phyloP scores from a whole-genome alignment of 2,888 invertebrate species.

The Cistogaster globosa region DNA sequence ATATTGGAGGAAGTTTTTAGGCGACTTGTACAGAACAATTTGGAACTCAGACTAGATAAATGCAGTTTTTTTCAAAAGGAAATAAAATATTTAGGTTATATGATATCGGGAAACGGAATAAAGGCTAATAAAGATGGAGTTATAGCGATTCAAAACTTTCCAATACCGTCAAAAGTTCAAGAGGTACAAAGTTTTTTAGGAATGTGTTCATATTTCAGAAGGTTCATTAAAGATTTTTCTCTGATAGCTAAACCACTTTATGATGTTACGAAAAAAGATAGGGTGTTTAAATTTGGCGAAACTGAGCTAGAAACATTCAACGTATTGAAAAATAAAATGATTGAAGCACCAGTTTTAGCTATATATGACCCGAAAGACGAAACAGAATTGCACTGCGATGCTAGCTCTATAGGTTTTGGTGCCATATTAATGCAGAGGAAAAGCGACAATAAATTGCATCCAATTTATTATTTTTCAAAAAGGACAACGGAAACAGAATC shows the following conservation, averaged over 20 bases:
- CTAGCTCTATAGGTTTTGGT: constrained; percentile 75
- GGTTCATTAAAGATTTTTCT: constrained; percentile 57
- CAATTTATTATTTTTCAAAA: constrained; percentile 77
- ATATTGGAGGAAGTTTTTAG: constrained; percentile 64
- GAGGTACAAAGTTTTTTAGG: constrained; percentile 52
- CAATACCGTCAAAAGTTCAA: constrained; percentile 31
- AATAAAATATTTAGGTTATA: constrained; percentile 72
- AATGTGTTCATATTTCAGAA: constrained; percentile 61
- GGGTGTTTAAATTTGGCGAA: constrained; percentile 54
- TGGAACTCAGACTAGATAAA: constrained; percentile 30
- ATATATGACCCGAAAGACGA: constrained; percentile 75
- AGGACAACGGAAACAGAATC: constrained; percentile 79
- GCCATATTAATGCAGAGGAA: constrained; percentile 76
- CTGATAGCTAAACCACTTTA: constrained; percentile 40
- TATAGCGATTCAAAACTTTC: constrained; percentile 23
- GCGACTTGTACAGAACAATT: constrained; percentile 50
- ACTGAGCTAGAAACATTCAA: constrained; percentile 59
- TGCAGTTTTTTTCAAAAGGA: constrained; percentile 27
- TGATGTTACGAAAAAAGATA: constrained; percentile 63
- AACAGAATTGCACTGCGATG: constrained; percentile 78
- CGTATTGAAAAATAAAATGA: constrained; percentile 49
- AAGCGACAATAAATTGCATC: constrained; percentile 74
- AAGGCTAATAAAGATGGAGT: constrained; percentile 11
- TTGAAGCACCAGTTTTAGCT: constrained; percentile 55
- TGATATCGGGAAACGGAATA: constrained; percentile 43